Percentiles rank a stretch among this genome's conserved stretches.
Conservation (phyloP, 2,797 vertebrate species). For the Crocodylus rhombifer region DNA sequence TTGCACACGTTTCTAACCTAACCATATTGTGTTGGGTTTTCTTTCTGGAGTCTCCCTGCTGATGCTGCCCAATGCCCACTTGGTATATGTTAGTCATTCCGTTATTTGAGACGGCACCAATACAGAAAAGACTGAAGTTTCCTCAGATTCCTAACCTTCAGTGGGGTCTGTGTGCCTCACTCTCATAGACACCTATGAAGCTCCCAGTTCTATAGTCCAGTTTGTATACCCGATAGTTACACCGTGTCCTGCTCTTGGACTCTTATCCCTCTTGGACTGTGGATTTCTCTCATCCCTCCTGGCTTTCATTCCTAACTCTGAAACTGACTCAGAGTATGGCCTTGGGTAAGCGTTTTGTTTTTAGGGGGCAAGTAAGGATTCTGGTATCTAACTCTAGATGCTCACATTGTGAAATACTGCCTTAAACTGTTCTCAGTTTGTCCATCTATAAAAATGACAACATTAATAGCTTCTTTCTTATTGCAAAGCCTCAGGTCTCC, state of each 20-base stretch:
- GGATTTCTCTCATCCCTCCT: not conserved
- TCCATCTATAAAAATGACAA: slow-evolving; percentile 21
- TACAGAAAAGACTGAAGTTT: not conserved
- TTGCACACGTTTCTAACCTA: slow-evolving; percentile 6
- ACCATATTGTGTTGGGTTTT: not conserved
- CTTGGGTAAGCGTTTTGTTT: slow-evolving; percentile 57
- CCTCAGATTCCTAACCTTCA: too few species aligned
- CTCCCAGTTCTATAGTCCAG: not conserved
- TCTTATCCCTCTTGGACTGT: too few species aligned
- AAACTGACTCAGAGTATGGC: slow-evolving; percentile 54
- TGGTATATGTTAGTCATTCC: not conserved
- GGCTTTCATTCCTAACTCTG: slow-evolving; percentile 38
- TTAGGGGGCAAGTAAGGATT: slow-evolving; percentile 57
- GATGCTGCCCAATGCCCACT: slow-evolving; percentile 25
- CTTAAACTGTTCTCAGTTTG: slow-evolving; percentile 38
- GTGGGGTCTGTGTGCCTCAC: not conserved
- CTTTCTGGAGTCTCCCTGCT: slow-evolving; percentile 39
- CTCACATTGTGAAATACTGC: slow-evolving; percentile 2
- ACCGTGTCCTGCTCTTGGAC: too few species aligned
- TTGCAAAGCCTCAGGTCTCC: too few species aligned
- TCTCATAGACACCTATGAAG: not conserved
- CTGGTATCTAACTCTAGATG: slow-evolving; percentile 52
- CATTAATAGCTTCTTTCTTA: not conserved
- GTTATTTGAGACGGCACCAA: not conserved
- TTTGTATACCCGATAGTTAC: not conserved